Base-by-base conservation (phyloP, 2,113 vertebrate species). In the Neomonachus schauinslandi region DNA sequence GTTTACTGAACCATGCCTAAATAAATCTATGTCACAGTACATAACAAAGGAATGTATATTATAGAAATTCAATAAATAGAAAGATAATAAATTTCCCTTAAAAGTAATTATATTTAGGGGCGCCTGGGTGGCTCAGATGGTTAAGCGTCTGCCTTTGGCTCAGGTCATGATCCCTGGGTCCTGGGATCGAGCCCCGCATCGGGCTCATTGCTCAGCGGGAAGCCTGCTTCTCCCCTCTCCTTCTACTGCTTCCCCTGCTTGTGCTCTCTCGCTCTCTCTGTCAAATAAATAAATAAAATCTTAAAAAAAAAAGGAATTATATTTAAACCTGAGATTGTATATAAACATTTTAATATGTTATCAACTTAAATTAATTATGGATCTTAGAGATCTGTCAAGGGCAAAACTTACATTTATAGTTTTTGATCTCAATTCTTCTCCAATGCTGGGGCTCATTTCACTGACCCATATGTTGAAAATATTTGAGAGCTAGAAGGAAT, bases 311-410 rank as follows among this genome's bases (percentile, higher is more conserved):
- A 89, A 65, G 31, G 57, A 89, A 89, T 57, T 46, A 33, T 22
- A 79, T 57, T 76, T 71, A 95, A 95, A 85, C 7, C 28, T 89
- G 42, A 80, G 86, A 57, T 46, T 7, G 4, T 46, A 2, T 69
- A 65, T 85, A 89, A 96, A 83, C 21, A 96, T 85, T 91, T 91
- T 63, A 63, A 59, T 61, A 63, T 85, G 65, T 21, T 65, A 94
- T 49, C 49, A 49, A 71, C 14, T 59, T 94, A 95, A 88, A 86
- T 53, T 92, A 90, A 92, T 80, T 19, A 69, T 36, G 12, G 82
- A 61, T 69, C 22, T 93, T 10, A 96, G 74, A 65, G 39, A 93
- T 91, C 7, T 89, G 11, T 28, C 33, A 88, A 8, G 28, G 61
- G 33, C 2, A 82, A 91, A 95, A 89, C 33, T 89, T 57, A 65